phyloP scores from a whole-genome alignment of 2,113 vertebrate genomes.

The Mirounga angustirostris region DNA sequence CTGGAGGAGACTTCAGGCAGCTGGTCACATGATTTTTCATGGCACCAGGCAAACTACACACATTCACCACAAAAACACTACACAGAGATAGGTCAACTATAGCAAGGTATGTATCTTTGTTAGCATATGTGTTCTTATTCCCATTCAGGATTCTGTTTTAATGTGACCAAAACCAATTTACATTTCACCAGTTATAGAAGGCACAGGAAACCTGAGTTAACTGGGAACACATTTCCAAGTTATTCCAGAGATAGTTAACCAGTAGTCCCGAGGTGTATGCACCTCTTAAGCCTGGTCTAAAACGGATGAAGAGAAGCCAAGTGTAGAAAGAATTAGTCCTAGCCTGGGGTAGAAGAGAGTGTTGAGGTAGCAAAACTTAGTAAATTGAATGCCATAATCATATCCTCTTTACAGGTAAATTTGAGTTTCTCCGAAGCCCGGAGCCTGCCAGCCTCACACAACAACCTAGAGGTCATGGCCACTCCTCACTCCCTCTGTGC shows the following conservation, averaged over 20 bases:
- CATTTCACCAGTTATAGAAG: neutral
- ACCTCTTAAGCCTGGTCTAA: neutral
- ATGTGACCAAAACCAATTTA: neutral
- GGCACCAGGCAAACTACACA: neutral
- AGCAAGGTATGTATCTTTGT: neutral
- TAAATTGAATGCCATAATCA: neutral
- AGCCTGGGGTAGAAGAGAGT: neutral
- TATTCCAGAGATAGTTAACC: neutral
- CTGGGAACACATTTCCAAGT: neutral
- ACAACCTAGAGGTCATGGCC: conserved; percentile 85
- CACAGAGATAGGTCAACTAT: neutral
- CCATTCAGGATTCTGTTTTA: neutral
- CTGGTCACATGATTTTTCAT: neutral
- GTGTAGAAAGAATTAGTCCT: neutral
- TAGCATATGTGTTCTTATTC: neutral
- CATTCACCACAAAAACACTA: neutral
- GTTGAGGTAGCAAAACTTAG: neutral
- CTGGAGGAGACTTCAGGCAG: neutral
- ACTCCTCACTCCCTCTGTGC: conserved; percentile 91
- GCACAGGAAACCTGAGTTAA: neutral
- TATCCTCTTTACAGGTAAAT: conserved; percentile 84
- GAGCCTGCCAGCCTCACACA: conserved; percentile 89
- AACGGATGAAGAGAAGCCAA: neutral
- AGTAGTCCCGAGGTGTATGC: neutral
- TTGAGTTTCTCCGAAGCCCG: conserved; percentile 87